A percentile compares a stretch with the other conserved stretches of the same genome.
Evolutionary conservation across 2,888 invertebrate genomes (phyloP).

Genomic region (Lasioglossum figueresi): DNA sequence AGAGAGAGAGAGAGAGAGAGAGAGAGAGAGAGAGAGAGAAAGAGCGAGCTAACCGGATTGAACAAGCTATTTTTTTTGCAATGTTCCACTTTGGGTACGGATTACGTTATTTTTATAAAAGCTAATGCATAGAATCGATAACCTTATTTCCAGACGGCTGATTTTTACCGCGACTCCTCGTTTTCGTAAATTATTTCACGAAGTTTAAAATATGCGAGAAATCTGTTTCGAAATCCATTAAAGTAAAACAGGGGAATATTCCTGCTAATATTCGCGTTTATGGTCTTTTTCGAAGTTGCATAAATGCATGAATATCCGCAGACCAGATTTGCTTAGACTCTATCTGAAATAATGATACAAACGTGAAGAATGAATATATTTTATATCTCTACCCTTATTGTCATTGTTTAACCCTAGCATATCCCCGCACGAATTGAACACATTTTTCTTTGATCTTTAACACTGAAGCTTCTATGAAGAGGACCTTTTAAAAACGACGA

Average conservation of each 20-base stretch:
- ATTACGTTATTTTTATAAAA: constrained; percentile 6
- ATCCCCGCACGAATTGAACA: neutral
- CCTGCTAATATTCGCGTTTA: neutral
- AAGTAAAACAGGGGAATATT: neutral
- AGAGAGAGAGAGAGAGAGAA: too few species aligned
- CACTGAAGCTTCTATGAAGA: neutral
- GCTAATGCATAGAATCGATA: neutral
- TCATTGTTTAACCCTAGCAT: neutral
- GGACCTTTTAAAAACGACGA: neutral
- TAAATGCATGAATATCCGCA: neutral
- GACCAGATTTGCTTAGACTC: neutral
- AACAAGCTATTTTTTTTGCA: neutral
- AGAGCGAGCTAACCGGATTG: neutral
- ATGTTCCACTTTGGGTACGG: neutral
- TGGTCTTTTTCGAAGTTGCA: neutral
- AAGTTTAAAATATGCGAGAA: neutral
- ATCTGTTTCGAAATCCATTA: neutral
- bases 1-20: too few species aligned
- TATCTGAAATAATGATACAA: neutral
- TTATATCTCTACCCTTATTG: neutral
- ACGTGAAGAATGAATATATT: neutral
- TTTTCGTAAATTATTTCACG: neutral
- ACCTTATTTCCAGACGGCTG: neutral
- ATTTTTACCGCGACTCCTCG: neutral
- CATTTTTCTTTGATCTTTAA: neutral